phyloP scores from a whole-genome alignment of 1,140 invertebrate species.

The Ephestia elutella region DNA sequence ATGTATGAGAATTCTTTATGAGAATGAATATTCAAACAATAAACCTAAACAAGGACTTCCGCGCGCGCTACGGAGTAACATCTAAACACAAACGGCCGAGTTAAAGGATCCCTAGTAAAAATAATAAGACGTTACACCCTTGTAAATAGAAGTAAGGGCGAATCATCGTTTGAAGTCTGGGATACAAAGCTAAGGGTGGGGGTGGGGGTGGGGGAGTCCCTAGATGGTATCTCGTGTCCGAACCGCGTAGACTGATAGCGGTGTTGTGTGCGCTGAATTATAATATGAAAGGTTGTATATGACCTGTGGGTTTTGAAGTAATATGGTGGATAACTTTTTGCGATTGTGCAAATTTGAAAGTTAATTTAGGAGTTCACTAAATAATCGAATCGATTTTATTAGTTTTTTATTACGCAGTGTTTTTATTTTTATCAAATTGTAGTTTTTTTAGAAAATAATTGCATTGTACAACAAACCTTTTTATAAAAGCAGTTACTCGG shows the following conservation, averaged over 20 bases:
- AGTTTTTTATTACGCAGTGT: too few relatives aligned
- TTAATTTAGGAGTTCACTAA: too few relatives aligned
- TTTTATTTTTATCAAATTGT: too few relatives aligned
- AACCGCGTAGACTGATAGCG: slow-evolving; percentile 57
- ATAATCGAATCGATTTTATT: too few relatives aligned
- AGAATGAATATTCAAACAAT: too few relatives aligned
- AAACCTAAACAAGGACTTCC: too few relatives aligned
- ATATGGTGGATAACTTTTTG: not conserved
- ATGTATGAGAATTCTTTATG: too few relatives aligned
- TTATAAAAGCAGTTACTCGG: too few relatives aligned
- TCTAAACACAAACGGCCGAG: not conserved
- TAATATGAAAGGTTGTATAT: slow-evolving; percentile 30
- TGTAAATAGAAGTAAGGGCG: slow-evolving; percentile 36
- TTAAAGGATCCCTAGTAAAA: not conserved
- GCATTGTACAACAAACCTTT: too few relatives aligned
- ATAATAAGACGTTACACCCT: slow-evolving; percentile 8
- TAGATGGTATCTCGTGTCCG: slow-evolving; percentile 49
- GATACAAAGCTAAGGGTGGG: slow-evolving; percentile 32
- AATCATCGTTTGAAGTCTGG: slow-evolving; percentile 50
- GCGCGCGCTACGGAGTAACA: too few relatives aligned
- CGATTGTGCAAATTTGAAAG: not conserved
- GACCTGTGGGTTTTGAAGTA: slow-evolving; percentile 16
- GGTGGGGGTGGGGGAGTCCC: slow-evolving; percentile 16
- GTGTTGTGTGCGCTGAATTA: slow-evolving; percentile 46
- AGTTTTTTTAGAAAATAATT: too few relatives aligned